These are phyloP conservation scores for Myotis yumanensis DNA, from an alignment of 2,113 vertebrate genomes.

Conservation along the genomic window DNA sequence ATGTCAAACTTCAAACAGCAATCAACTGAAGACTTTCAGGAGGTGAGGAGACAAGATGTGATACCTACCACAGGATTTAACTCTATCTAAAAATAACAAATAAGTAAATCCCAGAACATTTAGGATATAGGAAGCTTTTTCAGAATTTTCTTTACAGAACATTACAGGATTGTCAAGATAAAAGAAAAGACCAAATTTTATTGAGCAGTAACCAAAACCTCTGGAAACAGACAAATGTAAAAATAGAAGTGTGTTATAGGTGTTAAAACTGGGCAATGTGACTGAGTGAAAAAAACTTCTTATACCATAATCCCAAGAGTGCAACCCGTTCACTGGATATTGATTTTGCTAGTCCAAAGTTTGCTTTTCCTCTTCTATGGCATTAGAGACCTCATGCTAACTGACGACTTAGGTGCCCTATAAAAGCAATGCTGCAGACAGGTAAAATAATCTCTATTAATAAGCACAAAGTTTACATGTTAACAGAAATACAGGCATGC, in stretches of 20 bases:
- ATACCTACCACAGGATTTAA: background rate
- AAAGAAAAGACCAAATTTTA: background rate
- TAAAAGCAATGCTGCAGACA: background rate
- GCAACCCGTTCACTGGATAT: background rate
- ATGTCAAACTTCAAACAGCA: background rate
- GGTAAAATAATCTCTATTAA: background rate
- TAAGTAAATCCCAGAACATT: background rate
- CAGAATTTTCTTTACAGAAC: background rate
- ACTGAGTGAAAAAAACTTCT: background rate
- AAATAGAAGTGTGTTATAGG: background rate
- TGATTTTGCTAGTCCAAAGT: background rate
- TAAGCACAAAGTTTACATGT: background rate
- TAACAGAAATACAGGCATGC: background rate
- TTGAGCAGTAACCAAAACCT: background rate
- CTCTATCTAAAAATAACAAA: background rate
- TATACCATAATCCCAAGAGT: background rate
- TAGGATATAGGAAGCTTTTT: background rate
- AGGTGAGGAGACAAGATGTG: background rate
- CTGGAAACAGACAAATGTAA: background rate
- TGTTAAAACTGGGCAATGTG: background rate
- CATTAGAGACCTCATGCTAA: background rate
- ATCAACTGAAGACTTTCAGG: background rate
- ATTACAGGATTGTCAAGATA: background rate
- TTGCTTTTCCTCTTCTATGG: background rate
- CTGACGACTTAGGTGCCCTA: background rate